Evolutionary conservation across 2,113 vertebrate genomes (phyloP).

Genomic region (Lasiurus cinereus): DNA sequence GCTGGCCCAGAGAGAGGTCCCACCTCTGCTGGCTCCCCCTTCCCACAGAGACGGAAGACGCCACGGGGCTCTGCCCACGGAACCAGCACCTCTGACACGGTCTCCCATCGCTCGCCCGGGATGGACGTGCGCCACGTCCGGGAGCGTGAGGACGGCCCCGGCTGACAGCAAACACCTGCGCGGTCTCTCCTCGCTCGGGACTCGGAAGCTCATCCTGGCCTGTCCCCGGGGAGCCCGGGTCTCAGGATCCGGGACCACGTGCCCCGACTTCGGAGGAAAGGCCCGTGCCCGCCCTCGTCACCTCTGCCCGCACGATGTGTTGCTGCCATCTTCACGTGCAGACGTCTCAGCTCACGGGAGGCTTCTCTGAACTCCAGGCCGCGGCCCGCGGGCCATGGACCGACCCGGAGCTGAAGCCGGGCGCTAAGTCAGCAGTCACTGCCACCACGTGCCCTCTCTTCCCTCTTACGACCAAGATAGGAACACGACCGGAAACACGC

Average conservation of each 20-base stretch:
- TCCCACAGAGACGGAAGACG: too few species aligned
- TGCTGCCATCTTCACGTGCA: rapidly evolving
- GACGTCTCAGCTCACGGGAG: rapidly evolving
- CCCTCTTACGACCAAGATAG: too few species aligned
- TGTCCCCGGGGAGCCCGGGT: rapidly evolving
- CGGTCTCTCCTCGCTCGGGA: not conserved
- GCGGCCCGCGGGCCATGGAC: rapidly evolving
- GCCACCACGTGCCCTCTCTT: rapidly evolving
- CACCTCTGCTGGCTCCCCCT: not conserved
- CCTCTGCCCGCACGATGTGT: rapidly evolving
- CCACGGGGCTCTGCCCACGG: too few species aligned
- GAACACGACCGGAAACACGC: not conserved
- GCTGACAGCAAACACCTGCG: not conserved
- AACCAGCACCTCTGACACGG: too few species aligned
- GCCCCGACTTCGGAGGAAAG: not conserved
- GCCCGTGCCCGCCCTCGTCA: rapidly evolving
- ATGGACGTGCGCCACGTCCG: not conserved
- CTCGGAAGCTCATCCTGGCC: not conserved
- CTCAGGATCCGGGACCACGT: rapidly evolving
- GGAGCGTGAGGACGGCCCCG: too few species aligned
- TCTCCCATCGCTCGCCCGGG: not conserved
- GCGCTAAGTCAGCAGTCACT: rapidly evolving
- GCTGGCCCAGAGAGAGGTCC: not conserved
- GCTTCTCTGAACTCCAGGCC: rapidly evolving
- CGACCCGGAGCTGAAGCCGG: rapidly evolving